Percentiles rank a stretch among this genome's conserved stretches.
Evolutionary conservation across 2,797 vertebrate genomes (phyloP).

Genomic region (Clarias laeviceps): DNA sequence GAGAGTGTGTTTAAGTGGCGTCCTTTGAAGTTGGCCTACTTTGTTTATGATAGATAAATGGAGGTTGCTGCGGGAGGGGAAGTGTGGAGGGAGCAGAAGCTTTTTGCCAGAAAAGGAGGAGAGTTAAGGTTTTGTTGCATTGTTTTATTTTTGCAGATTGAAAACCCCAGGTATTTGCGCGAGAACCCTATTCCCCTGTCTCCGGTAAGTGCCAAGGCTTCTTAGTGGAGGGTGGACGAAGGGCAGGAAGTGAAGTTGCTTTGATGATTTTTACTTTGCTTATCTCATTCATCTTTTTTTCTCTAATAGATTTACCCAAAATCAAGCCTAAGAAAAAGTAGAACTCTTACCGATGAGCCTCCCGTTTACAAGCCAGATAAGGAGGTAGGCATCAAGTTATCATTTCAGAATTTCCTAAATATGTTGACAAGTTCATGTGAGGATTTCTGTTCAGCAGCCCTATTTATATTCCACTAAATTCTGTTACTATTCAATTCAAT

Average conservation of each 20-base stretch:
- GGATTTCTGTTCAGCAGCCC: background rate
- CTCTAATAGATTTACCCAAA: slow-evolving; percentile 77
- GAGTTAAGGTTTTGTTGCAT: slow-evolving; percentile 48
- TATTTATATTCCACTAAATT: slow-evolving; percentile 1
- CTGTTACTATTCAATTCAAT: no score
- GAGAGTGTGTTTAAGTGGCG: slow-evolving; percentile 61
- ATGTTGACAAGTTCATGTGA: background rate
- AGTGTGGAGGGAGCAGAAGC: slow-evolving; percentile 43
- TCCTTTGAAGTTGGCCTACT: slow-evolving; percentile 71
- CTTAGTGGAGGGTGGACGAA: background rate
- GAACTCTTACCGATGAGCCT: slow-evolving; percentile 68
- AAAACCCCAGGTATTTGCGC: slow-evolving; percentile 90
- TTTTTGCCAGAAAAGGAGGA: slow-evolving; percentile 15
- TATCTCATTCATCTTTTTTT: background rate
- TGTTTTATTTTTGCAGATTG: slow-evolving; percentile 79
- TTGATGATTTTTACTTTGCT: slow-evolving; percentile 16
- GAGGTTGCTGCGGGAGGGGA: slow-evolving; percentile 56
- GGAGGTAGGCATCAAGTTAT: slow-evolving; percentile 74
- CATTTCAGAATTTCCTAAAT: background rate
- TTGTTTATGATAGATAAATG: slow-evolving; percentile 72
- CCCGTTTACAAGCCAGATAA: slow-evolving; percentile 70
- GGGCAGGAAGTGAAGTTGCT: background rate
- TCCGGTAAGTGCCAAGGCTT: slow-evolving; percentile 77
- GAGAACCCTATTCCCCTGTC: slow-evolving; percentile 82
- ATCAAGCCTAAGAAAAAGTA: slow-evolving; percentile 70